phyloP scores from a whole-genome alignment of 2,113 vertebrate genomes.

The Neolamprologus toae region DNA sequence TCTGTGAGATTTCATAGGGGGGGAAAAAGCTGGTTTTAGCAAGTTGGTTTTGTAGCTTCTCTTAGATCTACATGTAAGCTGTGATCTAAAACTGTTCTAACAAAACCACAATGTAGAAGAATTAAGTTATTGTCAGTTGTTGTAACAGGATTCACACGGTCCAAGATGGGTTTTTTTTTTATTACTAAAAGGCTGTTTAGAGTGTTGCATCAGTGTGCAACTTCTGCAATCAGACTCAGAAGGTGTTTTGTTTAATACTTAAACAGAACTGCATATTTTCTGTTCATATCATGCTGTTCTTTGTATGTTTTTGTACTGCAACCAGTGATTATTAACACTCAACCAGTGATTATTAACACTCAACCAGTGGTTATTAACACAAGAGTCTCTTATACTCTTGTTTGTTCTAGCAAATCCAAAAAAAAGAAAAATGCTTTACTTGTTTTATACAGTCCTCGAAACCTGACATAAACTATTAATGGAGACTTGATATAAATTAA shows the following conservation, averaged over 20 bases:
- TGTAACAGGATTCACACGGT: not conserved
- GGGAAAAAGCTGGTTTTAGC: not conserved
- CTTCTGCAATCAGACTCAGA: not conserved
- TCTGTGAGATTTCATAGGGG: not conserved
- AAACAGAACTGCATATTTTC: not conserved
- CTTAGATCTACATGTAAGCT: not conserved
- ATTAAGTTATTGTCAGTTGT: not conserved
- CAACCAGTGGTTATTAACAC: not conserved
- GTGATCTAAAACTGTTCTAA: not conserved
- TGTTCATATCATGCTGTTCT: not conserved
- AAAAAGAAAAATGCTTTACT: not conserved
- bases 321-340: not conserved
- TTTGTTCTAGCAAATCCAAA: not conserved
- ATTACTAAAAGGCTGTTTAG: not conserved
- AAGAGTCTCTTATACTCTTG: not conserved
- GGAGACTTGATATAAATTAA: not conserved
- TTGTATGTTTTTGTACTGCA: not conserved
- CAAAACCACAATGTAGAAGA: not conserved
- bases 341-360: not conserved
- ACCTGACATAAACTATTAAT: not conserved
- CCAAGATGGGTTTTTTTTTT: rapidly evolving
- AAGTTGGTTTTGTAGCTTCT: not conserved
- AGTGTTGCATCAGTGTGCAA: not conserved
- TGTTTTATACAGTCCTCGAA: not conserved
- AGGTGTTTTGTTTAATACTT: not conserved